Evolutionary conservation across 1,140 invertebrate genomes (phyloP), one percentile per base, ranked within the genome.

Genomic region (Argopecten irradians): DNA sequence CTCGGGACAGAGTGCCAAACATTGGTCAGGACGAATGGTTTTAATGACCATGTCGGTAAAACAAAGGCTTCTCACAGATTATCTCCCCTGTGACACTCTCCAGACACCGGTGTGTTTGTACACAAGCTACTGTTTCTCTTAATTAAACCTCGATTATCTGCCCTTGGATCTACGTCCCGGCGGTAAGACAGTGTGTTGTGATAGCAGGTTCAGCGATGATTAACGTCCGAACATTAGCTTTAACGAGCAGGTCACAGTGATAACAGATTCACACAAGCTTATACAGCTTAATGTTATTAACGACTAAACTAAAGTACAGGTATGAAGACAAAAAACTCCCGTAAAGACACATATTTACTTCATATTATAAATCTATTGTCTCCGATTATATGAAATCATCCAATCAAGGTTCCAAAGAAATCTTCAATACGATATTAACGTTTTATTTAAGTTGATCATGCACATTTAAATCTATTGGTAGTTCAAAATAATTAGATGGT

Each of bases 41-140:
- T 71, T 71, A 71, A 71, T 71, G 22, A 71, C 8, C 55, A 16
- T 71, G 28, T 71, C n/a, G 22, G 22, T n/a, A 5, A n/a, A n/a
- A 71, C 55, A 71, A 71, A 71, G 55, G 1, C 22, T 71, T 28
- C 13, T 28, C 55, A 71, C 55, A 71, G 55, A 71, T 71, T 71
- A 71, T 11, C 16, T 71, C 55, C 55, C 55, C 55, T 71, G 55
- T 71, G 55, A 71, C 55, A 71, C 55, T 71, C n/a, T 71, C 55
- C 55, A 71, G 55, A 71, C 55, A 71, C 55, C 55, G 55, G n/a
- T 71, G 55, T 71, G 55, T 71, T 71, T 71, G 55, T 71, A 71
- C 55, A 71, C 55, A 71, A n/a, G 55, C 55, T 71, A 71, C 55
- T 71, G 55, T 71, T 71, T 71, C 55, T 71, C n/a, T n/a, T 71